Evolutionary conservation across 1,140 invertebrate species (phyloP).

Genomic region (Pantala flavescens): DNA sequence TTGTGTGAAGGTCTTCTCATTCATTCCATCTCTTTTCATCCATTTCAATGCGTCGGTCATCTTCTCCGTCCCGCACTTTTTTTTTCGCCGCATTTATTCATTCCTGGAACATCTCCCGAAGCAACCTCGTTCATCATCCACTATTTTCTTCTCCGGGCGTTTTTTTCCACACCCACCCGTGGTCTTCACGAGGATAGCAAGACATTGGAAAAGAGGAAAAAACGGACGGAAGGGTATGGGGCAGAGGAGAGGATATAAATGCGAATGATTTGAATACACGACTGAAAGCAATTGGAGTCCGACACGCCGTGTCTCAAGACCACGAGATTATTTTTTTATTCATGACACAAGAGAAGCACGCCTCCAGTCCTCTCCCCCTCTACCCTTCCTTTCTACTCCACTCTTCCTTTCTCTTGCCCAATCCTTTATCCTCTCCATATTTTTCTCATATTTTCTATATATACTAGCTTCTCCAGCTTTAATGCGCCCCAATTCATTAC

Average conservation of each 20-base stretch:
- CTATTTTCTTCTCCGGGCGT: too few species aligned
- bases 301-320: neutral
- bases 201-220: neutral
- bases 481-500: too few species aligned
- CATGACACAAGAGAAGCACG: slow-evolving; percentile 13
- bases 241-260: neutral
- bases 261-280: slow-evolving; percentile 9
- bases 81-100: too few species aligned
- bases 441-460: too few species aligned
- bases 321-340: slow-evolving; percentile 5
- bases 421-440: neutral
- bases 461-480: too few species aligned
- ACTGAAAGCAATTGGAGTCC: slow-evolving; percentile 8
- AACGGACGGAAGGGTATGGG: neutral
- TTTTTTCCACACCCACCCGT: too few species aligned
- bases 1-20: neutral
- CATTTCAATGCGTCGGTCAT: neutral
- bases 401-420: slow-evolving; percentile 20
- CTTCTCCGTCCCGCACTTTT: too few species aligned
- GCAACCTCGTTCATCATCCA: too few species aligned
- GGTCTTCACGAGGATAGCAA: neutral
- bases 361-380: slow-evolving; percentile 18
- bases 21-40: slow-evolving; percentile 14
- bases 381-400: slow-evolving; percentile 15
- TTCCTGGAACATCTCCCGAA: too few species aligned